Base-by-base conservation (phyloP, 2,797 vertebrate genomes). In the Alcedo quadribrachys region DNA sequence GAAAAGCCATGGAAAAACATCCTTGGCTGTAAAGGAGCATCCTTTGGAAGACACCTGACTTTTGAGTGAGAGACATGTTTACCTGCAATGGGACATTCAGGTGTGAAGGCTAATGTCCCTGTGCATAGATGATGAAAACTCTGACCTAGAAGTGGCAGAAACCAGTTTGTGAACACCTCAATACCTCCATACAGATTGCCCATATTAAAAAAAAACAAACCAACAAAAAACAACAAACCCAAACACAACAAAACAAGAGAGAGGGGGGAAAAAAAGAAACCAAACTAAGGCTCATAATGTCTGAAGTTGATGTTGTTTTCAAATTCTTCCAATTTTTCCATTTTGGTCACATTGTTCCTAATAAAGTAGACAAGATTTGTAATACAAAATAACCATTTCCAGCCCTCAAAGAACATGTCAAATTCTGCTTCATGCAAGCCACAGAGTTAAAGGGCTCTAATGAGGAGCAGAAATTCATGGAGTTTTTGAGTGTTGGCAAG, bases 401-500 rank as follows among this genome's bases (percentile, higher is more conserved):
- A 85, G 54, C 66, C 25, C 6, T 92, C 62, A 77, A 71, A 75
- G 81, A 71, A 30, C 33, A 75, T 45, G 68, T 80, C 33, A 42
- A 68, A 66, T 96, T 71, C 68, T 91, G 48, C 58, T 85, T 81
- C 73, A 45, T 4, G 6, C 94, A 94, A 91, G 62, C 51, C 37
- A 67, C 65, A 35, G 71, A 90, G 57, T 92, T 91, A 93, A 92
- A 48, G 61, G 75, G 58, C 2, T 16, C 81, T 95, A 90, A 95
- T 77, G 77, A 90, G 79, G 81, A 89, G 73, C 90, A 94, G 84
- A 79, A 51, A 87, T 96, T 90, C 62, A 45, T 93, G 79, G 75
- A 74, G 62, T 73, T 91, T 73, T 90, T 85, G 86, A 93, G 62
- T 83, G 53, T 80, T 94, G 93, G 95, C 93, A 88, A 58, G 55